Evolutionary conservation across 2,113 vertebrate genomes (phyloP), one percentile per base, ranked within the genome.

Genomic region (Felis chaus): DNA sequence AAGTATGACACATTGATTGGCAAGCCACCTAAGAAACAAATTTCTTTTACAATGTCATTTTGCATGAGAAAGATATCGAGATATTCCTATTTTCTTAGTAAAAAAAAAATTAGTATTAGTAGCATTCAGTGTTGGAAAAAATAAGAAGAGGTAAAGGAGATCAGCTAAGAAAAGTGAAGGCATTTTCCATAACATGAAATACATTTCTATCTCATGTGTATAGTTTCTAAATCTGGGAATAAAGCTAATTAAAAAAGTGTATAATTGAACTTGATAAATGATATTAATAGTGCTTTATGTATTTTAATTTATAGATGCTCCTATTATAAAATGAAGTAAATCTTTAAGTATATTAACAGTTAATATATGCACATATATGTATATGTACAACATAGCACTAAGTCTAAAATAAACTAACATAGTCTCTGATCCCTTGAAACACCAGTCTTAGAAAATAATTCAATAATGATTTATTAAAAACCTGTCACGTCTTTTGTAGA

Each of bases 391-490:
- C 8, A 78, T 0, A 39, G 4, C 5, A 27, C 3, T 80, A 89
- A 78, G 13, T 53, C 53, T 29, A 55, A 92, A 61, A 33, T 82
- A 61, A 76, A 83, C 10, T 48, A 69, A 41, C 23, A 61, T 65
- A 66, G 18, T 41, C 36, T 94, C 19, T 80, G 31, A 74, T 63
- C 7, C 31, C 25, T 87, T 33, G 19, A 78, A 66, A 82, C 1
- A 78, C 48, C 39, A 78, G n/a, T 25, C 36, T 79, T 68, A 45
- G 41, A 80, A 65, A 89, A 89, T 45, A 93, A 79, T 66, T 93
- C 33, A 85, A 39, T 78, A 87, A 94, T 74, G 19, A 97, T 87
- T 95, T 94, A 61, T 96, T 94, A 74, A 97, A 8, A 13, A 11
- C 21, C 19, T 36, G 41, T 33, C 18, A 80, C 15, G 18, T 66